Conservation (phyloP, 2,888 invertebrate genomes). For the Ptychoptera contaminata region DNA sequence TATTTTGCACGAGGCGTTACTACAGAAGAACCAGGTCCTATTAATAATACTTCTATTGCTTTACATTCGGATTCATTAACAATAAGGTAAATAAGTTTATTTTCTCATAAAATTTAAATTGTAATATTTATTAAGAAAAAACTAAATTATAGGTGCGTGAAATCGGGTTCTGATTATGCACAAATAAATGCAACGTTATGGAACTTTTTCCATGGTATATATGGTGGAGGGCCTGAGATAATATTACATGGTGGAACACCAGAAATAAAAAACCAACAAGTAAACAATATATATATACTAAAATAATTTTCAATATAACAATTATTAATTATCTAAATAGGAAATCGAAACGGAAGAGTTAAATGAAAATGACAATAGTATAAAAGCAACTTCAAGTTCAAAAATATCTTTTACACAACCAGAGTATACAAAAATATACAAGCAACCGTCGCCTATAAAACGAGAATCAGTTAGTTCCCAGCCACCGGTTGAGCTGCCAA, state of each 20-base stretch:
- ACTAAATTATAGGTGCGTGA: conserved; percentile 21
- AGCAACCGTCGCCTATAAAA: no score
- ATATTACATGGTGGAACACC: conserved; percentile 16
- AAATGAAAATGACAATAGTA: no score
- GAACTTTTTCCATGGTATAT: conserved; percentile 71
- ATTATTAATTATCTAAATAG: no score
- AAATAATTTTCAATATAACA: no score
- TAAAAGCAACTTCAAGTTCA: no score
- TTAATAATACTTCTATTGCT: conserved; percentile 67
- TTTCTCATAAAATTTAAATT: no score
- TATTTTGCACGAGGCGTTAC: conserved; percentile 66
- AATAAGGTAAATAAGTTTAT: conserved; percentile 12
- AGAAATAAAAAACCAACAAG: not conserved
- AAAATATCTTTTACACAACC: no score
- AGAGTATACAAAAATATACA: no score
- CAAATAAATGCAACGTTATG: conserved; percentile 74
- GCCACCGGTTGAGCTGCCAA: no score
- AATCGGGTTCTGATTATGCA: conserved; percentile 46
- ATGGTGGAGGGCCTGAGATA: conserved; percentile 85
- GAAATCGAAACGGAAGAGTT: no score
- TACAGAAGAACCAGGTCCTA: conserved; percentile 69
- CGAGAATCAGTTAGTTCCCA: no score
- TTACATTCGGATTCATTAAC: conserved; percentile 31
- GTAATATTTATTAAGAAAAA: conserved; percentile 19
- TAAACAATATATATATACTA: no score